phyloP scores from a whole-genome alignment of 2,797 vertebrate genomes.

The Sebastes itinus region DNA sequence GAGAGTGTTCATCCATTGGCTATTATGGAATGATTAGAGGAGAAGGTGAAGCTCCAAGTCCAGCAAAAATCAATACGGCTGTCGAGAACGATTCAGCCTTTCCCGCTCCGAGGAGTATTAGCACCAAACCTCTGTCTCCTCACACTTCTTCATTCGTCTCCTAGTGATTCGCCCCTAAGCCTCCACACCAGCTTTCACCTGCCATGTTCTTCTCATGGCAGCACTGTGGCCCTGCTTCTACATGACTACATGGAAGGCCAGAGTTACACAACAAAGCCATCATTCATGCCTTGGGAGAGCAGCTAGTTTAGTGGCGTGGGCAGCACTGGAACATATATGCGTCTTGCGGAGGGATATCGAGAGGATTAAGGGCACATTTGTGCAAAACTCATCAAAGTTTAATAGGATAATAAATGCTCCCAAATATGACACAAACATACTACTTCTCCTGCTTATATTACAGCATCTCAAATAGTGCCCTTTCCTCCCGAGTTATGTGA shows the following conservation, averaged over 20 bases:
- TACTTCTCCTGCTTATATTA: neutral
- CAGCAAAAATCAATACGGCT: slow-evolving; percentile 99
- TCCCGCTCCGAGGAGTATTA: slow-evolving; percentile 86
- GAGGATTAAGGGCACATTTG: slow-evolving; percentile 31
- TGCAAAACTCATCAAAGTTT: slow-evolving; percentile 1
- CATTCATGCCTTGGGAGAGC: slow-evolving; percentile 46
- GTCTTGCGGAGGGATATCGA: slow-evolving; percentile 12
- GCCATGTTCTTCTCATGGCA: slow-evolving; percentile 71
- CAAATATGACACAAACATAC: neutral
- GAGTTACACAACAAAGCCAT: slow-evolving; percentile 49
- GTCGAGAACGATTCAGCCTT: slow-evolving; percentile 98
- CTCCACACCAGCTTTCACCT: slow-evolving; percentile 67
- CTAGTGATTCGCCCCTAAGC: slow-evolving; percentile 77
- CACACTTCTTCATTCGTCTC: slow-evolving; percentile 85
- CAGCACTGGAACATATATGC: slow-evolving; percentile 20
- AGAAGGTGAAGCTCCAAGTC: slow-evolving; percentile 99
- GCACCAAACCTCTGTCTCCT: slow-evolving; percentile 88
- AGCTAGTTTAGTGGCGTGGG: slow-evolving; percentile 19
- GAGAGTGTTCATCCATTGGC: slow-evolving; percentile 99
- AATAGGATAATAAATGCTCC: slow-evolving; percentile 5
- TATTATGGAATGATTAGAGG: slow-evolving; percentile 99
- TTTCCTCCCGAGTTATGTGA: neutral
- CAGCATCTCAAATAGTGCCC: neutral
- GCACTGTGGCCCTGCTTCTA: slow-evolving; percentile 35
- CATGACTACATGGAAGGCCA: slow-evolving; percentile 37